These are phyloP conservation scores for Sclerurus mexicanus DNA, from an alignment of 2,113 vertebrate species.

Conservation along the genomic window DNA sequence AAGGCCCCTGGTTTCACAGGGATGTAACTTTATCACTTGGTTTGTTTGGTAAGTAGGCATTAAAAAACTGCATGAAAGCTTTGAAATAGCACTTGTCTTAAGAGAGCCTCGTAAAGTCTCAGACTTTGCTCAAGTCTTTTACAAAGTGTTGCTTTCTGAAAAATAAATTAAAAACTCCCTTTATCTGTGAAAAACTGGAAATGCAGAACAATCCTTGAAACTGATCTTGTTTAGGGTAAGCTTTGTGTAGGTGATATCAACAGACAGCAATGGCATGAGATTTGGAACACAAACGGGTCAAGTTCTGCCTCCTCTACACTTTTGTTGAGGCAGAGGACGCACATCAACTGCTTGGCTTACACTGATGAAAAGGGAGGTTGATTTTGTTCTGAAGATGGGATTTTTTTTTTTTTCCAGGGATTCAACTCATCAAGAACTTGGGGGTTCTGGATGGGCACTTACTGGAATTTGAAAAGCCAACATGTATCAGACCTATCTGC, in stretches of 20 bases:
- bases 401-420: neutral
- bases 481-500: neutral
- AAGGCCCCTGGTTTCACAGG: neutral
- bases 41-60: neutral
- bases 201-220: neutral
- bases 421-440: neutral
- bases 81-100: constrained; percentile 5
- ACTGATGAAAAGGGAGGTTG: neutral
- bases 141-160: neutral
- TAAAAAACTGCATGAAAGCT: constrained; percentile 32
- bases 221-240: neutral
- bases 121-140: neutral
- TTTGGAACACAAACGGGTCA: neutral
- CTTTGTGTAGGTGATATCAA: neutral
- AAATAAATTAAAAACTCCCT: neutral
- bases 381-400: neutral
- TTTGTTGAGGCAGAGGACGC: neutral
- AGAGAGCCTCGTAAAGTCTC: neutral
- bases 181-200: neutral
- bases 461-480: neutral
- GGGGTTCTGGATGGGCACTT: neutral
- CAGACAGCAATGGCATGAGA: neutral
- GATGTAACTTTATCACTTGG: neutral
- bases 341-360: neutral
- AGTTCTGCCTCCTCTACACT: neutral